Evolutionary conservation across 37 sponge, comb jelly and placozoan species (phyloP).

Genomic region (Chondrosia reniformis): DNA sequence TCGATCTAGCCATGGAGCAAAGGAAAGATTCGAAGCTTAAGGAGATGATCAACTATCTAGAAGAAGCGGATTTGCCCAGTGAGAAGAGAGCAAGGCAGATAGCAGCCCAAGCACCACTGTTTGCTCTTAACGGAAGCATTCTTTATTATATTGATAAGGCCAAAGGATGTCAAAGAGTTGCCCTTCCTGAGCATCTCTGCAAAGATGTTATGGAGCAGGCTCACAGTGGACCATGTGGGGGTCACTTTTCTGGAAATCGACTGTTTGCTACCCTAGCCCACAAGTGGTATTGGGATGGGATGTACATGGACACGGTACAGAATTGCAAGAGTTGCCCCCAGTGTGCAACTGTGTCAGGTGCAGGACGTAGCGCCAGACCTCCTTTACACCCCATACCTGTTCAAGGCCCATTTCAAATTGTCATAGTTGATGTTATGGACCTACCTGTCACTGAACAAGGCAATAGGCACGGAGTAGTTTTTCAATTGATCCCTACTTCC

Average conservation of each 20-base stretch:
- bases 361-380: conserved; percentile 19
- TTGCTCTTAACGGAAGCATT: conserved; percentile 27
- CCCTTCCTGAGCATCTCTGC: conserved; percentile 40
- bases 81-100: conserved; percentile 5
- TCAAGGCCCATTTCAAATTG: conserved; percentile 51
- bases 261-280: conserved; percentile 22
- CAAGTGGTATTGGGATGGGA: conserved; percentile 30
- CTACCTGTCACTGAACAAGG: conserved; percentile 30
- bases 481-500: too few relatives aligned
- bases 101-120: neutral
- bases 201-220: conserved; percentile 24
- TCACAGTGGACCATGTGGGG: conserved; percentile 32
- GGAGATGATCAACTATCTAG: conserved; percentile 15
- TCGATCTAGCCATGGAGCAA: conserved; percentile 31
- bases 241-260: conserved; percentile 51
- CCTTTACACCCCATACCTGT: conserved; percentile 53
- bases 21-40: conserved; percentile 28
- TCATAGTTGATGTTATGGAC: conserved; percentile 48
- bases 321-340: conserved; percentile 17
- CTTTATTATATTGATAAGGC: conserved; percentile 45
- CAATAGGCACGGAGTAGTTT: conserved; percentile 44
- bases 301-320: conserved; percentile 11
- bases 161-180: too few relatives aligned
- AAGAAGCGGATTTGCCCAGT: conserved; percentile 25
- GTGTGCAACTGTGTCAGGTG: conserved; percentile 21